Evolutionary conservation across 2,113 vertebrate species (phyloP).

Genomic region (Microcebus lehilahytsara): DNA sequence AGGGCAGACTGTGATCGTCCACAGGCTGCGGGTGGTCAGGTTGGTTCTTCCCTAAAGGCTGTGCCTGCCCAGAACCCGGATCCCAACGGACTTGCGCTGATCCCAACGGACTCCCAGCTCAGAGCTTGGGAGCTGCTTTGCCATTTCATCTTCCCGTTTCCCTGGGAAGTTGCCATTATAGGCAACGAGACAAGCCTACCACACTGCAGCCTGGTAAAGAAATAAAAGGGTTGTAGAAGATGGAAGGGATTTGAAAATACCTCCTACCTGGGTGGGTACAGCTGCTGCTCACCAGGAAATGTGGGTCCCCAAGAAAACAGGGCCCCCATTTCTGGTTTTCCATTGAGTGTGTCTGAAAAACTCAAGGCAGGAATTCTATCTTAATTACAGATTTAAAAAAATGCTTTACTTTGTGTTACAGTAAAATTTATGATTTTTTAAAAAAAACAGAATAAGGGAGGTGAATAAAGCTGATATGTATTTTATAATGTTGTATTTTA

Average conservation of each 20-base stretch:
- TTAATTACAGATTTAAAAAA: not conserved
- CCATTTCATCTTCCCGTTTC: fast-evolving
- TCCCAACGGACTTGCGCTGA: not conserved
- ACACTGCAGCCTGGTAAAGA: not conserved
- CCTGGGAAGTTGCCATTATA: not conserved
- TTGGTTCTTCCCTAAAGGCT: not conserved
- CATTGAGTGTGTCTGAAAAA: not conserved
- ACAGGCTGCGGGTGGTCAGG: fast-evolving
- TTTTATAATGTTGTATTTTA: not conserved
- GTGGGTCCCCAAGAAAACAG: not conserved
- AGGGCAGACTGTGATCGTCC: too few species aligned
- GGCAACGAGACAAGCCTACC: not conserved
- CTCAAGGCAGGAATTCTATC: not conserved
- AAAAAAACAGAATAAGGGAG: not conserved
- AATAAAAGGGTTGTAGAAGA: not conserved
- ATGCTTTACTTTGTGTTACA: not conserved
- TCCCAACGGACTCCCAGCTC: not conserved
- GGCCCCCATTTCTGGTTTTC: not conserved
- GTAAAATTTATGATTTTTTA: not conserved
- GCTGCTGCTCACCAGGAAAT: not conserved
- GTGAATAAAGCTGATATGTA: not conserved
- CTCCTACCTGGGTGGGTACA: not conserved
- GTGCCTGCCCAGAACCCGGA: not conserved
- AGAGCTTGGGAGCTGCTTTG: fast-evolving
- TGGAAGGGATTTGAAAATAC: not conserved